Percentiles rank a stretch among this genome's conserved stretches.
These are phyloP conservation scores for Nesoenas mayeri DNA, from an alignment of 2,113 vertebrate genomes.

Conservation along the genomic window DNA sequence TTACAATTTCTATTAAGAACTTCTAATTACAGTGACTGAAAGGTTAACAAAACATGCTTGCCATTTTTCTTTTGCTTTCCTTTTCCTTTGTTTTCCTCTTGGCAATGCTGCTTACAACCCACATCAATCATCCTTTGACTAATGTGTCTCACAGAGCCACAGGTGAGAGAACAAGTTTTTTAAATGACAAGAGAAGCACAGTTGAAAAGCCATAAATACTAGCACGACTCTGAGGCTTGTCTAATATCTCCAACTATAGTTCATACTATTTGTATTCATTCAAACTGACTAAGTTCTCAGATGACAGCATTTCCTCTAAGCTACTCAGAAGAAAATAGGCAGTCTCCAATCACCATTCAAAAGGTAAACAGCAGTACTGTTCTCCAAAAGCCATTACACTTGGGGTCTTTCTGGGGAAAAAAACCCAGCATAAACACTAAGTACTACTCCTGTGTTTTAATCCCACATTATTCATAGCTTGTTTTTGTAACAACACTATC, in stretches of 20 bases:
- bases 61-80: background rate
- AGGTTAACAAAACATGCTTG: background rate
- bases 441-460: background rate
- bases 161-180: background rate
- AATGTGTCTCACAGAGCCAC: background rate
- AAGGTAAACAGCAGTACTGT: background rate
- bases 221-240: rapidly evolving
- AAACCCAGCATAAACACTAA: background rate
- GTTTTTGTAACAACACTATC: background rate
- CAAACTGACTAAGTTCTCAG: background rate
- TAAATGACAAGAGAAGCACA: background rate
- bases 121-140: background rate
- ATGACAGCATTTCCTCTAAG: background rate
- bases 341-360: background rate
- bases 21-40: background rate
- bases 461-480: rapidly evolving
- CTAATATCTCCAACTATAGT: background rate
- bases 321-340: background rate
- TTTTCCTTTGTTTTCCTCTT: background rate
- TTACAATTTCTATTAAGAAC: background rate
- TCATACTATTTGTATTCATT: background rate
- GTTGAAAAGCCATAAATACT: background rate
- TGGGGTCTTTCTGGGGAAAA: background rate
- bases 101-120: background rate
- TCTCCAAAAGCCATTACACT: background rate